Conservation (phyloP, 1,140 invertebrate genomes). For the Asbolus verrucosus region DNA sequence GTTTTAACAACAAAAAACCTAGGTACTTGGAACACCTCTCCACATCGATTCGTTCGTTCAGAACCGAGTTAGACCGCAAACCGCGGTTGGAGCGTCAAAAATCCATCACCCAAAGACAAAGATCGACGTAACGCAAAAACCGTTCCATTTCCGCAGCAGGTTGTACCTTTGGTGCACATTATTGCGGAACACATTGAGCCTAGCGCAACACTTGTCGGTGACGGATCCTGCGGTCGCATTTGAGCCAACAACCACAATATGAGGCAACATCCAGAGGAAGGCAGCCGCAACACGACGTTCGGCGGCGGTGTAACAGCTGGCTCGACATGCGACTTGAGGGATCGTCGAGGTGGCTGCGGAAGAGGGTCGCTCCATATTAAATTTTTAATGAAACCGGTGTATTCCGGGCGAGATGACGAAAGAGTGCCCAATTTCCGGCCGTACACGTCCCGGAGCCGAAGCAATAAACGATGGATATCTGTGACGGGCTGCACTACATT, state of each 20-base stretch:
- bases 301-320: constrained; percentile 52
- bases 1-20: no score
- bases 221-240: constrained; percentile 43
- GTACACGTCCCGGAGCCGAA: background rate
- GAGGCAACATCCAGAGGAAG: constrained; percentile 1
- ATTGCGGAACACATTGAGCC: constrained; percentile 11
- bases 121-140: background rate
- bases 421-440: constrained; percentile 33
- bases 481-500: constrained; percentile 57
- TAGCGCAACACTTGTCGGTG: constrained; percentile 51
- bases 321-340: constrained; percentile 54
- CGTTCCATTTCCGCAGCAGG: background rate
- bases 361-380: constrained; percentile 51
- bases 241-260: constrained; percentile 34
- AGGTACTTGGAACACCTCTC: no score
- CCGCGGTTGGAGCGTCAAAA: no score
- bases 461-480: constrained; percentile 50
- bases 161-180: constrained; percentile 14
- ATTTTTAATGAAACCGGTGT: constrained; percentile 53
- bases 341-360: constrained; percentile 52
- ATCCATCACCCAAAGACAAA: background rate
- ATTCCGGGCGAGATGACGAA: no score
- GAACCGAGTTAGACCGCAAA: no score
- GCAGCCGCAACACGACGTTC: constrained; percentile 33
- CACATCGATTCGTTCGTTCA: no score